Evolutionary conservation across 1,140 invertebrate genomes (phyloP).

Genomic region (Eueides isabella): DNA sequence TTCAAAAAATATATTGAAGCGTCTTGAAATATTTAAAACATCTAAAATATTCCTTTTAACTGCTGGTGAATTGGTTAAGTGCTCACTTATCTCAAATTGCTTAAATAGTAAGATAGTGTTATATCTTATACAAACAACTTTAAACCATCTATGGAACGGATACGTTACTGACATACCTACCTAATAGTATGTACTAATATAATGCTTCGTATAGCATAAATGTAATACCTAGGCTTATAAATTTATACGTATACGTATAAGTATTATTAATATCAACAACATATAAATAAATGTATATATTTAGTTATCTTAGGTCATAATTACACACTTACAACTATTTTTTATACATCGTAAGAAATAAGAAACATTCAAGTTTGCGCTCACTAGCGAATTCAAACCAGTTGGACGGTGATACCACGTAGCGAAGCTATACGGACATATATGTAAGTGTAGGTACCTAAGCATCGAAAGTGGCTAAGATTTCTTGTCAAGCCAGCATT

Average conservation of each 20-base stretch:
- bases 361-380: constrained; percentile 16
- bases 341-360: neutral
- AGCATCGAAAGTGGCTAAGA: constrained; percentile 50
- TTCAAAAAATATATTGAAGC: constrained; percentile 23
- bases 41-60: constrained; percentile 33
- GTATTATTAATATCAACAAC: neutral
- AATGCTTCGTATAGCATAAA: no score
- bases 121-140: neutral
- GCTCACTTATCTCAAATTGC: constrained; percentile 39
- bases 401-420: constrained; percentile 12
- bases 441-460: constrained; percentile 17
- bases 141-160: neutral
- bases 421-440: constrained; percentile 18
- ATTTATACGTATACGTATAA: no score
- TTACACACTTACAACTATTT: neutral
- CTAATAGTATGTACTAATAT: no score
- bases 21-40: constrained; percentile 9
- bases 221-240: no score
- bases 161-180: no score
- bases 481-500: constrained; percentile 44
- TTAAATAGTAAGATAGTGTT: neutral
- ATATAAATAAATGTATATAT: neutral
- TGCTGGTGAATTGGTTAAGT: constrained; percentile 50
- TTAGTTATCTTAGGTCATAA: neutral
- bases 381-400: constrained; percentile 32